phyloP scores from a whole-genome alignment of 2,888 invertebrate species.

The Nephrotoma guestfalica region DNA sequence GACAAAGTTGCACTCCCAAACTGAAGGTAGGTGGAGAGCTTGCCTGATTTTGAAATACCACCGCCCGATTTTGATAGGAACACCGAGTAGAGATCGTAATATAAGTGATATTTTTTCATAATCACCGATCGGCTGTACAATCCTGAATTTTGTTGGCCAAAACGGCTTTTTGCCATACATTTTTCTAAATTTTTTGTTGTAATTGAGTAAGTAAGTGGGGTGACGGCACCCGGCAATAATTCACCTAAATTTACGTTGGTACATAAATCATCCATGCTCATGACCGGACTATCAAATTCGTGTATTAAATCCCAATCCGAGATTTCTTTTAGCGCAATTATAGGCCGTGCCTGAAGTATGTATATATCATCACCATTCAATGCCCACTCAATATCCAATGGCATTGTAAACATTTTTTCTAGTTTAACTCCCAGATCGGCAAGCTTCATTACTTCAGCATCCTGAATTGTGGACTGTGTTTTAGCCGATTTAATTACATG shows the following conservation, averaged over 20 bases:
- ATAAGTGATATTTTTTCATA: constrained; percentile 22
- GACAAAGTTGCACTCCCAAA: constrained; percentile 46
- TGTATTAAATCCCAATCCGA: constrained; percentile 64
- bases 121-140: background rate
- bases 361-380: constrained; percentile 43
- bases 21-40: constrained; percentile 43
- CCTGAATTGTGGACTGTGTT: background rate
- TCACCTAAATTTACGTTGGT: constrained; percentile 65
- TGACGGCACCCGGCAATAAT: constrained; percentile 45
- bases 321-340: constrained; percentile 58
- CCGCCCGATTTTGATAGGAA: constrained; percentile 18
- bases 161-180: background rate
- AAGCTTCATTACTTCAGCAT: constrained; percentile 29
- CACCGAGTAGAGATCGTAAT: constrained; percentile 19
- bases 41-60: constrained; percentile 33
- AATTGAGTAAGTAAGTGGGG: constrained; percentile 38
- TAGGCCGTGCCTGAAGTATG: constrained; percentile 62
- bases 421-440: constrained; percentile 42
- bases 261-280: constrained; percentile 46
- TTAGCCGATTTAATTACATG: constrained; percentile 18
- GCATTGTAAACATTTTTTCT: constrained; percentile 51
- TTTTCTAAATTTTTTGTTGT: constrained; percentile 7
- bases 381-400: constrained; percentile 74
- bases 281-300: constrained; percentile 55
- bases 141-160: background rate